Base-by-base conservation (phyloP, 2,888 invertebrate genomes). In the Dendrolimus pini region DNA sequence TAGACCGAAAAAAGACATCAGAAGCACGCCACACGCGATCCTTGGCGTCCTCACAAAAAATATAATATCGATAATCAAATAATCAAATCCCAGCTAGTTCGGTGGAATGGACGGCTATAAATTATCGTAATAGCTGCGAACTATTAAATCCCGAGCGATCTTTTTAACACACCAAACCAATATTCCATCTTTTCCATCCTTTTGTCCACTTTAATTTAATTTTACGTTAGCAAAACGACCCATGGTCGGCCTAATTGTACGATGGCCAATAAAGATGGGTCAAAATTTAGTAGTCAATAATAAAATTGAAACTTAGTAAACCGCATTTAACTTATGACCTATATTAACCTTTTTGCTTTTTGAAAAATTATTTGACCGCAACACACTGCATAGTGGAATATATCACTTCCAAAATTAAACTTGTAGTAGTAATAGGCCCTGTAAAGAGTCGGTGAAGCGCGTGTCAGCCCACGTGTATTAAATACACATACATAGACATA, bases 11-110 rank as follows among this genome's bases (percentile, higher is more conserved):
- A 30, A 88, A 81, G 71, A 77, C 72, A 69, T 72, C 75, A 64
- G 71, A 68, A 80, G 88, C 89, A 90, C 89, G 89, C 89, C 90
- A 89, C 90, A 90, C 90, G 89, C 89, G 83, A 89, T 88, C 80
- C 69, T 55, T 67, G 74, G 77, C 78, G 75, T 75, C 78, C 70
- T 61, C 60, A 78, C 72, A 84, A 83, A 86, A 81, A 84, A 75
- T 70, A 65, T 67, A 71, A 82, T 81, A 82, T 84, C 83, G 81
- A 89, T 86, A 87, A 88, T 85, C 80, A 87, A 87, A 88, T 85
- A 30, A 30, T 47, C 47, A 47, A 30, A 30, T 30, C 84, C 80
- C 80, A 71, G 77, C 74, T 76, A 80, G 77, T 80, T 80, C 74
- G 74, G 75, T 75, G 79, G 75, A 64, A 78, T 85, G 89, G 89